Evolutionary conservation across 1,140 invertebrate genomes (phyloP).

Genomic region (Trigoniulus corallinus): DNA sequence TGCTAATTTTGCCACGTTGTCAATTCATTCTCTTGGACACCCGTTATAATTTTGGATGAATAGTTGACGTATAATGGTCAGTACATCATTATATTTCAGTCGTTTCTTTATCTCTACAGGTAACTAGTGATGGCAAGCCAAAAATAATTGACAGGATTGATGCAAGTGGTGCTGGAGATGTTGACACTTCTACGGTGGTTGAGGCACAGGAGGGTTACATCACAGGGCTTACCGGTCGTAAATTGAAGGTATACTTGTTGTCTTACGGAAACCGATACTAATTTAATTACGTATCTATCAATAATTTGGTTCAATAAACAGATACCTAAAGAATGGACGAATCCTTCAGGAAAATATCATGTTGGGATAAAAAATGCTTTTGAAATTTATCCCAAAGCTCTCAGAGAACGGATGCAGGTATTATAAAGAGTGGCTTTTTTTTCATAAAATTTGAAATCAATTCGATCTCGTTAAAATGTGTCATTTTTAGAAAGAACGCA

Average conservation of each 20-base stretch:
- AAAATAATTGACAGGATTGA: conserved; percentile 93
- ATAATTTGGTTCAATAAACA: conserved; percentile 25
- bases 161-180: conserved; percentile 87
- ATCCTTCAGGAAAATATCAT: conserved; percentile 63
- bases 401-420: conserved; percentile 56
- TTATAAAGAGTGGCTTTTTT: not conserved
- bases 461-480: conserved; percentile 5
- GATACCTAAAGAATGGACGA: conserved; percentile 68
- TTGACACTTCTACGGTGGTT: conserved; percentile 69
- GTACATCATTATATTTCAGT: not conserved
- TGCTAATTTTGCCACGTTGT: too few relatives aligned
- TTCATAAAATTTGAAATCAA: conserved; percentile 1
- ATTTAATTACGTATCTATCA: too few relatives aligned
- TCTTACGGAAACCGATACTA: too few relatives aligned
- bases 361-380: conserved; percentile 67
- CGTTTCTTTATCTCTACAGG: conserved; percentile 32
- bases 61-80: too few relatives aligned
- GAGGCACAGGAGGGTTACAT: conserved; percentile 55
- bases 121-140: conserved; percentile 65
- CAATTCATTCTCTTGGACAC: too few relatives aligned
- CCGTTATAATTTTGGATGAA: too few relatives aligned
- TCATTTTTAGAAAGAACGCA: conserved; percentile 44
- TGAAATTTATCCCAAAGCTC: conserved; percentile 66
- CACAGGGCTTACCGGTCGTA: conserved; percentile 68
- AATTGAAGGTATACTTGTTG: conserved; percentile 51